Evolutionary conservation across 2,113 vertebrate species (phyloP), one percentile per base, ranked within the genome.

Genomic region (Pavo muticus): DNA sequence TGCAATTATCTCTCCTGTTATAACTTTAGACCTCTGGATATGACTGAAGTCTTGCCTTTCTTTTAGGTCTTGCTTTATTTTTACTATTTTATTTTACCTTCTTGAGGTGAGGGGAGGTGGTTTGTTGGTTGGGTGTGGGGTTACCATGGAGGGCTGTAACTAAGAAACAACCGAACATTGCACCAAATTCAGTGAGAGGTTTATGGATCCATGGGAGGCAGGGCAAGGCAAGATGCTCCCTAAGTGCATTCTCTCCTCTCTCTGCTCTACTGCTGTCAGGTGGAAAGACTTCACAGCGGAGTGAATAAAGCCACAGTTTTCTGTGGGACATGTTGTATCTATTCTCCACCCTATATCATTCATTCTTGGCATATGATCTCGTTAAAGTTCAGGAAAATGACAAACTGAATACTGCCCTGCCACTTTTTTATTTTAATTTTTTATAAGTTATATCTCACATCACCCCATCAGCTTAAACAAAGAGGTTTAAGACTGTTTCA

Each of bases 1-100:
- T 59, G 42, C 47, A 87, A 63, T 73, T 40, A 20, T 56, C 88
- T 91, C 78, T 52, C 45, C n/a, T 77, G 87, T 88, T 93, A 86
- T 82, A 82, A 84, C 73, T 82, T 32, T 14, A 6, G 44, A 72
- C 19, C 14, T 68, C 29, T 30, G 5, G 11, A 32, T 30, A 21
- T 50, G 37, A 23, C 23, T 48, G 54, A 11, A 48, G 11, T 15
- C 20, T 32, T 20, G 10, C 6, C 3, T 15, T 23, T 54, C 27
- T 27, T 25, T 25, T 40, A 24, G 21, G 10, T 12, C 24, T 10
- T 20, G 20, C 23, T 29, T 9, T 19, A 25, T 75, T 40, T 57
- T n/a, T 50, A 27, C 14, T 56, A 30, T 30, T 56, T 16, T 52
- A 52, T 52, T 8, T 12, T 40, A 9, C n/a, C 18, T 25, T 17